Evolutionary conservation across 2,797 vertebrate species (phyloP), one percentile per base, ranked within the genome.

Genomic region (Eutrigla gurnardus): DNA sequence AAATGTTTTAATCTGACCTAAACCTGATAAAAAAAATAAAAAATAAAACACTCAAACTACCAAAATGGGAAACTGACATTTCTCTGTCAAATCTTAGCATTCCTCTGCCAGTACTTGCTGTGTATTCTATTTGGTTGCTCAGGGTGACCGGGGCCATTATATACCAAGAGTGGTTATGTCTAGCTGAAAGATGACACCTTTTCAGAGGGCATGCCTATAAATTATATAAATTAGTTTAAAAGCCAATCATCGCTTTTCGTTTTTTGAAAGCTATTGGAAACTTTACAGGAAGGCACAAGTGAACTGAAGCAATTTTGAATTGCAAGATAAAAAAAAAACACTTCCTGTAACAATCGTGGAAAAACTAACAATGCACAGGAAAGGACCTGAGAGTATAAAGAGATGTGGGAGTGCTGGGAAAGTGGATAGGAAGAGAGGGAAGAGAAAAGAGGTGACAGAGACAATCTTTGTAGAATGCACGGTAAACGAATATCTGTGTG

Each of bases 261-360:
- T 65, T 75, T 37, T 53, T 74, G 25, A 68, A 73, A 76, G 61
- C 50, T 36, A 58, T 71, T 65, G 52, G 10, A 75, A 79, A 83
- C n/a, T 77, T 58, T 33, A 66, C 74, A 62, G 67, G 59, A 73
- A 18, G 52, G 67, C 8, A 62, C 42, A 76, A 73, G 70, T 43
- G 47, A 75, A 82, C n/a, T 60, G 17, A 55, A 65, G 79, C 61
- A 73, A 60, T 86, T 87, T 84, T 68, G 73, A 82, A 75, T 62
- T 71, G 70, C 40, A 78, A 67, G 52, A 79, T 65, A 81, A 85
- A 75, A 79, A 74, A 37, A 45, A 25, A 79, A 74, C 37, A 45
- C 55, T 68, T 75, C 50, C 54, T 66, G 15, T 64, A 76, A 71
- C 77, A 82, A 83, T 84, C 81, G 70, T 64, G 67, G 58, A 68